Evolutionary conservation across 1,140 invertebrate species (phyloP), one percentile per base, ranked within the genome.

Genomic region (Drosophila arizonae): DNA sequence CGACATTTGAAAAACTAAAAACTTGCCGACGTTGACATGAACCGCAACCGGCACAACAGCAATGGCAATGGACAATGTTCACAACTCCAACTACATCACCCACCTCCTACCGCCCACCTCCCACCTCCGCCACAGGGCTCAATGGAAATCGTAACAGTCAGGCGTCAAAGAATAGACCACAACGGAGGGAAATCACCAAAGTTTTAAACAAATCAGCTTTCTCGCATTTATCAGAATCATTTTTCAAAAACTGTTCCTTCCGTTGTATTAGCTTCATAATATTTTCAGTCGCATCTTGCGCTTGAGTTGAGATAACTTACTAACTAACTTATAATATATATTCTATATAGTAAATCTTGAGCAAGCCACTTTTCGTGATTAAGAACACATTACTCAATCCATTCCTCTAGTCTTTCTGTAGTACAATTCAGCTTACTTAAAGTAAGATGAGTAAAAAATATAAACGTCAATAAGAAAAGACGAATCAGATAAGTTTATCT

Each of bases 1-100:
- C 81, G 81, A 87, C 84, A 82, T 88, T 88, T 82, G 75, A 76
- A 87, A 77, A 84, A 86, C 79, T 87, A 87, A 81, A 86, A 86
- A 86, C 64, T 79, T 69, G 77, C 64, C 72, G 77, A 73, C 70
- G 79, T 81, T 79, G 65, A 80, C 63, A 66, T 54, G 81, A 77
- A 75, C 66, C 67, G 63, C 74, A 67, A 57, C 45, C 70, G 54
- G 60, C 74, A 75, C 65, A 71, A 64, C 60, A 69, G 68, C 76
- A 74, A 51, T 50, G n/a, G 15, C 54, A 28, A 11, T 11, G 24
- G 26, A 2, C 9, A 24, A 51, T 58, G 63, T 46, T 33, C 46
- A 51, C 24, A 72, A 66, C 54, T 51, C 33, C 15, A 33, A 26
- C 60, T 15, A 36, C 13, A 4, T 13, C 10, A 39, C 33, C 36